Evolutionary conservation across 35 echinoderm and acorn worm genomes (phyloP), one percentile per base, ranked within the genome.

Genomic region (Ophioderma brevispina): DNA sequence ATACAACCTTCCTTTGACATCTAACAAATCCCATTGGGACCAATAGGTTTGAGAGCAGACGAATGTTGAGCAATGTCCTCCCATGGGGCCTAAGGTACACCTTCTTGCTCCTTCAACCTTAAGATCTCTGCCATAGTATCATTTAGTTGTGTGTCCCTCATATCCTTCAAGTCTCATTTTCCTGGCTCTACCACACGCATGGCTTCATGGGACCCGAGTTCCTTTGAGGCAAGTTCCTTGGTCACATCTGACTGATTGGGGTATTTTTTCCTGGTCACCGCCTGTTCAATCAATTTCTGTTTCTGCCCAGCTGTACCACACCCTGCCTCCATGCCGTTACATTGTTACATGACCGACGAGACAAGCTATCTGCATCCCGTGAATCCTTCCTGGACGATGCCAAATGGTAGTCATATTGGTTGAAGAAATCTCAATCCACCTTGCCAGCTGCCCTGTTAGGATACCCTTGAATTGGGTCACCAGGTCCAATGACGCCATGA

Each of bases 81-180:
- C n/a, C n/a, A n/a, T n/a, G n/a, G n/a, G n/a, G n/a, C n/a, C n/a
- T n/a, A n/a, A n/a, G n/a, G n/a, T n/a, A n/a, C n/a, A n/a, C n/a
- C n/a, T n/a, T n/a, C n/a, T n/a, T n/a, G n/a, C n/a, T n/a, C n/a
- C n/a, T n/a, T 75, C 35, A 17, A 10, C 31, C 59, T 40, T 30
- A 90, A 35, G 36, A 90, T 55, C 42, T 42, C 36, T 39, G 33
- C 23, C 31, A 90, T 90, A 17, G 78, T 33, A 34, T 28, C 39
- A 50, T 30, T 37, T 33, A 11, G 0, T 55, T 90, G 88, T 36
- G 11, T 49, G 8, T 81, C 36, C 79, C 79, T 31, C 8, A 81
- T 81, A 10, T 3, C 37, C 21, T 81, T 8, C 28, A 35, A 52
- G 8, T 8, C 21, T n/a, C n/a, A n/a, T 52, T 11, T 52, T 52